Evolutionary conservation across 2,888 invertebrate species (phyloP), one percentile per base, ranked within the genome.

Genomic region (Myopa testacea): DNA sequence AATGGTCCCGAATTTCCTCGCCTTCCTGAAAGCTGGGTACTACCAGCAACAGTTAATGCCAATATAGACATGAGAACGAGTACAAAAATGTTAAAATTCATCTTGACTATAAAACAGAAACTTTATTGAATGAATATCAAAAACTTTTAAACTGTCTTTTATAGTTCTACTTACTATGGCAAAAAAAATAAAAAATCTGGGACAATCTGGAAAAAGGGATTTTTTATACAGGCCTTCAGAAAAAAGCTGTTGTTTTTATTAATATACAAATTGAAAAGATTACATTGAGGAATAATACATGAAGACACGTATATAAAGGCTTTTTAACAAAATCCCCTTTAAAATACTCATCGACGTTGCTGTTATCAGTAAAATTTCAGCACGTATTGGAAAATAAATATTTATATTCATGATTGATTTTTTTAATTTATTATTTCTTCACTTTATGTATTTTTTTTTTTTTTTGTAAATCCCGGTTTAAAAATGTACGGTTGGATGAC

Each of bases 51-150:
- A 26, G 45, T 65, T 14, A 77, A 71, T 1, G 72, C 65, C 72
- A 77, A 58, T 34, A 67, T 34, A n/a, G 55, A 26, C 19, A 72
- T 50, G 34, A 77, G 26, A 14, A 67, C 52, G 8, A 72, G 4
- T 26, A 19, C 65, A 26, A 77, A 77, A 40, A 71, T 67, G 16
- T 65, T 34, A 14, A 65, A 10, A 55, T 77, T 72, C 77, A 77
- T 77, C 6, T 67, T 72, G 67, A 72, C n/a, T 38, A 16, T n/a
- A 40, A 10, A 50, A n/a, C 40, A 16, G 40, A 45, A 63, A 63
- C 14, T 3, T 26, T 26, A 1, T 26, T 34, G 12, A 26, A 26
- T 26, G 26, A 2, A 26, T 1, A 26, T 2, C 2, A 26, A 26
- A 26, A 26, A 26, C 26, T 63, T 26, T n/a, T n/a, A n/a, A n/a